Evolutionary conservation across 2,797 vertebrate genomes (phyloP), one percentile per base, ranked within the genome.

Genomic region (Ctenochaetus hawaiiensis): DNA sequence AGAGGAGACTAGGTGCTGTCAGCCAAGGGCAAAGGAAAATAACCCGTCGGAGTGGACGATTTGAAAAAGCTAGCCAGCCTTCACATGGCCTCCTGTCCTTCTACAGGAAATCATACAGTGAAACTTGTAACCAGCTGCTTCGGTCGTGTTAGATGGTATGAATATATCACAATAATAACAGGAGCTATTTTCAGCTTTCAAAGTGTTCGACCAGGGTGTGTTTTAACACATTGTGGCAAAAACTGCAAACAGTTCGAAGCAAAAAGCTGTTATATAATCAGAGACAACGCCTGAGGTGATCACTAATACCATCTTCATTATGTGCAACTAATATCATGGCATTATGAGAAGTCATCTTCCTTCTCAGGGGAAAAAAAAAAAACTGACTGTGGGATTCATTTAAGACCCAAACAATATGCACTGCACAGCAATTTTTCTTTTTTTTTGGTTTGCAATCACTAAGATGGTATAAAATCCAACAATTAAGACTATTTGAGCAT

Each of bases 41-140:
- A 63, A 77, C 71, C 81, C 75, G 80, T 71, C 75, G 51, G 65
- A 14, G 61, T 8, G 30, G 62, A 80, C 34, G 11, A n/a, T 22
- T 67, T 5, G 39, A 58, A 65, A 41, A 26, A 22, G 41, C 49
- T 6, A 9, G 65, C 53, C 30, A 6, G 20, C 37, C 47, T 52
- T 75, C 52, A 47, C 11, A 5, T 63, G 47, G 16, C 41, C 44
- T 67, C 45, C 11, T 1, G n/a, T 17, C 58, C 10, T 45, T 60
- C 26, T 20, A 34, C 17, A 52, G 16, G 23, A 58, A 41, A 18
- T 30, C 12, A 2, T 4, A 1, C 4, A 34, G 30, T 37, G 4
- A 61, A 61, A 58, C 22, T 6, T n/a, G 2, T 44, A 37, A 49
- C 48, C 61, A 48, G 48, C 26, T 8, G 52, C n/a, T 8, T 34